A percentile compares a stretch with the other conserved stretches of the same genome.
Evolutionary conservation across 2,888 invertebrate genomes (phyloP).

Genomic region (Cantharis rufa): DNA sequence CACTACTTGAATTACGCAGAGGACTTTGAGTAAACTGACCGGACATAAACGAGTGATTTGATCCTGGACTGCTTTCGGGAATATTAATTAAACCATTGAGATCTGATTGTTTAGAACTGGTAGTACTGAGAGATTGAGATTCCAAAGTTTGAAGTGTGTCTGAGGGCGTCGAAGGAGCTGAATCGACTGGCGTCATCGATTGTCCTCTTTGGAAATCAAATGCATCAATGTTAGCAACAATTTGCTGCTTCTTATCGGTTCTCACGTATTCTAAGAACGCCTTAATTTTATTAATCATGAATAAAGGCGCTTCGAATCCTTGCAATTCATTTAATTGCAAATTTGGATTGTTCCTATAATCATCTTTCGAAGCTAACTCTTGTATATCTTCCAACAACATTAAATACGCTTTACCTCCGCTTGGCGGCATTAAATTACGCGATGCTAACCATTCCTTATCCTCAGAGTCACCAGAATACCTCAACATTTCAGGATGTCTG

Average conservation of each 20-base stretch:
- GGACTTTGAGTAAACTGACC: slow-evolving; percentile 47
- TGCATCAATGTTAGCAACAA: slow-evolving; percentile 42
- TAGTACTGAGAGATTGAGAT: slow-evolving; percentile 44
- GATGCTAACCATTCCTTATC: slow-evolving; percentile 82
- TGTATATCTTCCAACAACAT: slow-evolving; percentile 78
- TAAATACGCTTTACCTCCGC: slow-evolving; percentile 79
- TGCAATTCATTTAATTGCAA: slow-evolving; percentile 69
- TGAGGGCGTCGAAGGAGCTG: slow-evolving; percentile 53
- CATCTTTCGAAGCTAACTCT: slow-evolving; percentile 73
- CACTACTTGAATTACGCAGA: slow-evolving; percentile 41
- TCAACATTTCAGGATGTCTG: slow-evolving; percentile 70
- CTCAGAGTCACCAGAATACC: slow-evolving; percentile 78
- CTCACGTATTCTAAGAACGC: slow-evolving; percentile 62
- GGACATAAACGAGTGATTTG: slow-evolving; percentile 53
- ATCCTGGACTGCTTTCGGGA: slow-evolving; percentile 53
- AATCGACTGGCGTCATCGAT: slow-evolving; percentile 52
- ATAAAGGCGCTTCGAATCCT: slow-evolving; percentile 76
- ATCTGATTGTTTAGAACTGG: slow-evolving; percentile 42
- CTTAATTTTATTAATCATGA: slow-evolving; percentile 76
- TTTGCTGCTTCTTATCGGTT: slow-evolving; percentile 47
- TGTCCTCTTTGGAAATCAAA: slow-evolving; percentile 48
- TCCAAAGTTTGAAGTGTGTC: slow-evolving; percentile 51
- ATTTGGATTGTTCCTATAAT: slow-evolving; percentile 69
- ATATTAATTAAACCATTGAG: slow-evolving; percentile 51
- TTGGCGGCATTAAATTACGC: slow-evolving; percentile 75